Evolutionary conservation across 2,797 vertebrate species (phyloP).

Genomic region (Sebastes paucispinis): DNA sequence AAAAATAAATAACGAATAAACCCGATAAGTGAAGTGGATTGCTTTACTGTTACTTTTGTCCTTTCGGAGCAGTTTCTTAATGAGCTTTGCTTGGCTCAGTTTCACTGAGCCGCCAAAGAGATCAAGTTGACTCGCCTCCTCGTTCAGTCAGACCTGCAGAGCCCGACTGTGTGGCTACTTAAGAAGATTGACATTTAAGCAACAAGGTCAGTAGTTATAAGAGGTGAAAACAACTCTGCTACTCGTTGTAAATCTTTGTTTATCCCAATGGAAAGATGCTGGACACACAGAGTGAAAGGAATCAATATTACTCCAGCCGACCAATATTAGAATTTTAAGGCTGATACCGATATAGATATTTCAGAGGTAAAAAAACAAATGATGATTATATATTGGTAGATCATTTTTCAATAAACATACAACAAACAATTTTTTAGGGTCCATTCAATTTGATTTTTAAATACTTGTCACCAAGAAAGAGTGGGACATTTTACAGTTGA

Average conservation of each 20-base stretch:
- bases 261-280: background rate
- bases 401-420: background rate
- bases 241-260: background rate
- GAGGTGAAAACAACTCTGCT: conserved; percentile 6
- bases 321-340: background rate
- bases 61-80: conserved; percentile 14
- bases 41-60: background rate
- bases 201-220: conserved; percentile 31
- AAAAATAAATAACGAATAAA: background rate
- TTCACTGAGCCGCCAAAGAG: conserved; percentile 39
- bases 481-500: background rate
- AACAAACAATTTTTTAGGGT: background rate
- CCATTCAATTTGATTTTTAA: background rate
- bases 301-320: background rate
- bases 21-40: background rate
- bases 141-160: conserved; percentile 27
- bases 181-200: conserved; percentile 41
- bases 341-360: background rate
- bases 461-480: background rate
- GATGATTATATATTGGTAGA: background rate
- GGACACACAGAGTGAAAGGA: background rate
- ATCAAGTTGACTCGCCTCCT: conserved; percentile 28
- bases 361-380: background rate
- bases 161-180: conserved; percentile 18
- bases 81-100: conserved; percentile 44